Evolutionary conservation across 2,797 vertebrate species (phyloP).

Genomic region (Myiotriccus ornatus): DNA sequence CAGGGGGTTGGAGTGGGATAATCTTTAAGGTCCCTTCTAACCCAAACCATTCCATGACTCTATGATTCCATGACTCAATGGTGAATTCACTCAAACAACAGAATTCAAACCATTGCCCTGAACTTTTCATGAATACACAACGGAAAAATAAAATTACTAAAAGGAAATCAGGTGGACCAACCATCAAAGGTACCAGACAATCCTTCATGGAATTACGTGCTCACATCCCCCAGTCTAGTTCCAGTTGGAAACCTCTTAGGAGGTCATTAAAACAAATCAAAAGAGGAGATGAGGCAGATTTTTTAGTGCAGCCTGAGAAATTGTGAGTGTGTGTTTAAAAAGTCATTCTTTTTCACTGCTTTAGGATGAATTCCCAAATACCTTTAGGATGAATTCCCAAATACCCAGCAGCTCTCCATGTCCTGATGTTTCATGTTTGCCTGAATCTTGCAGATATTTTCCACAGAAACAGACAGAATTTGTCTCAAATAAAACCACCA

Average conservation of each 20-base stretch:
- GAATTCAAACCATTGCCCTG: neutral
- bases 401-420: neutral
- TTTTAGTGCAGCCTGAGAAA: neutral
- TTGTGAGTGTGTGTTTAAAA: rapidly evolving
- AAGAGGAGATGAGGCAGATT: neutral
- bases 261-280: neutral
- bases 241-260: neutral
- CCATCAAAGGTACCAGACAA: neutral
- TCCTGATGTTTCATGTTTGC: neutral
- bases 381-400: neutral
- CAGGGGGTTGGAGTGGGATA: neutral
- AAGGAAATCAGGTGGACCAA: neutral
- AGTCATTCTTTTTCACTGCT: neutral
- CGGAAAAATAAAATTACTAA: neutral
- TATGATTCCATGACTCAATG: neutral
- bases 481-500: neutral
- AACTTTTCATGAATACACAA: neutral
- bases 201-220: neutral
- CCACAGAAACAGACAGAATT: neutral
- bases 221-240: neutral
- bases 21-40: neutral
- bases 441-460: neutral
- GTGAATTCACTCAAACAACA: neutral
- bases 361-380: neutral
- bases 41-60: neutral